Conservation (phyloP, 2,797 vertebrate species). For the Cirrhinus molitorella region DNA sequence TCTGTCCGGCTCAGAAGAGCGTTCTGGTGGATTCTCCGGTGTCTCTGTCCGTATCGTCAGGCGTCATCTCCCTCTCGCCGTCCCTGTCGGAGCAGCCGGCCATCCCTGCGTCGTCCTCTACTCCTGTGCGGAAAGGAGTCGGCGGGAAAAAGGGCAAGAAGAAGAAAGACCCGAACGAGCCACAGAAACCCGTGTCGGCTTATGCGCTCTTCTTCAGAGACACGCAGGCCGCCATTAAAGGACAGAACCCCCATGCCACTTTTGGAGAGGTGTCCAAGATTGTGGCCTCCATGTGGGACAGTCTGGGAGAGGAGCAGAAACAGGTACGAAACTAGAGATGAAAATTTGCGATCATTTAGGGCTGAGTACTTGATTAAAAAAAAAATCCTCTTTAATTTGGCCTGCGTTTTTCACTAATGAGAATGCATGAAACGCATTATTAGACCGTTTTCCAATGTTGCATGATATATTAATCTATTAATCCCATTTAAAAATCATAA, state of each 20-base stretch:
- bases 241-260: conserved; percentile 91
- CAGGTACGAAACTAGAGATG: conserved; percentile 75
- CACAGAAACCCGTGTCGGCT: conserved; percentile 90
- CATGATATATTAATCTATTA: no score
- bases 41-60: conserved; percentile 74
- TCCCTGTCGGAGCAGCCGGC: conserved; percentile 67
- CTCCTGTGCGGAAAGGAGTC: conserved; percentile 56
- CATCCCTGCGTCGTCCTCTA: conserved; percentile 51
- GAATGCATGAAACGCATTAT: no score
- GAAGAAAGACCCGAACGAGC: conserved; percentile 91
- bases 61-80: conserved; percentile 75
- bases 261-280: conserved; percentile 94
- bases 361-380: no score
- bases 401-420: no score
- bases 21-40: conserved; percentile 80
- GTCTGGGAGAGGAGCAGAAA: conserved; percentile 92
- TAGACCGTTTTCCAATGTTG: no score
- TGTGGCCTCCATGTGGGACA: conserved; percentile 96
- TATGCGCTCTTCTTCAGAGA: conserved; percentile 93
- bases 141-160: conserved; percentile 76
- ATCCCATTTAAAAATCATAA: no score
- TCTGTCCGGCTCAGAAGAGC: conserved; percentile 70
- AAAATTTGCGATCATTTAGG: no score
- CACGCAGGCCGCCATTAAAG: conserved; percentile 92
- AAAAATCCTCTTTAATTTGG: no score